Evolutionary conservation across 2,888 invertebrate species (phyloP), one percentile per base, ranked within the genome.

Genomic region (Pherbina coryleti): DNA sequence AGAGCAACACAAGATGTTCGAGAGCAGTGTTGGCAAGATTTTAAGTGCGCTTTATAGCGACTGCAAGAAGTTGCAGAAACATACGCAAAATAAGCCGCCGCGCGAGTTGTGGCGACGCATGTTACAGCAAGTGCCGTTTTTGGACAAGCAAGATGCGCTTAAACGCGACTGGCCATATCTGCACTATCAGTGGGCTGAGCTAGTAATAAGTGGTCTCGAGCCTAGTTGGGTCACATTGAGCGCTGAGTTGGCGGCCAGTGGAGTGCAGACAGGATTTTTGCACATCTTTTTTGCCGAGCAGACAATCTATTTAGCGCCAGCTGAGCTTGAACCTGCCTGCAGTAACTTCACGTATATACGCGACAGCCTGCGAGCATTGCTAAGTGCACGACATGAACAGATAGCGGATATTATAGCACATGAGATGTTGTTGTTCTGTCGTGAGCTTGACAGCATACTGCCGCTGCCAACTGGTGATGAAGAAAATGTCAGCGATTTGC

Each of bases 241-340:
- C 0, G 88, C 87, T 5, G 82, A 84, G 73, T 80, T 88, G 60
- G 85, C 84, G 9, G 85, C 87, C 3, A 84, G 86, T 14, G 88
- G 88, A 0, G 31, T 88, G 11, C 83, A 85, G 55, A 85, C 83
- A 0, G 85, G 82, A 0, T 82, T 88, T 44, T 37, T 89, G 67
- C 79, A 86, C 5, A 81, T 88, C 7, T 88, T 86, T 80, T 89
- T 89, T 79, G 88, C 87, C 2, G 77, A 84, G 60, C 79, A 83
- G 5, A 85, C 88, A 0, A 84, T 88, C 19, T 88, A 85, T 71
- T 81, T 88, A 62, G 83, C 84, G 19, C 84, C 86, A 1, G 79
- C 85, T 11, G 81, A 82, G 49, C 81, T 82, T 8, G 28, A 83
- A 22, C 80, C 76, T 0, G 87, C 89, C 74, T 86, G 85, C n/a